Base-by-base conservation (phyloP, 2,888 invertebrate genomes). In the Drosophila cognata region DNA sequence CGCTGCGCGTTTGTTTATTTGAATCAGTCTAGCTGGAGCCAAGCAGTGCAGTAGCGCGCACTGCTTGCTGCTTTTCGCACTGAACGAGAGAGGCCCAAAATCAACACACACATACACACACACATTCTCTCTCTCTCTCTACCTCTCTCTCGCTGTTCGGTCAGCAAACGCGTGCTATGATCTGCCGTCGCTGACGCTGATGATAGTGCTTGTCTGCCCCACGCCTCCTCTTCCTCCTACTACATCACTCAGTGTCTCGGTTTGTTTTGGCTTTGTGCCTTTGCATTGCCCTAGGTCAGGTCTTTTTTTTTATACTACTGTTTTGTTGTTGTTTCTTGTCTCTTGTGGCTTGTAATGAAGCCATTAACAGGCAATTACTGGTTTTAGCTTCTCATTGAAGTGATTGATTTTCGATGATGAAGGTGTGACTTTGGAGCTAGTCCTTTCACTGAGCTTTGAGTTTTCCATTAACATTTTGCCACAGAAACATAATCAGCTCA, bases 281-380 rank as follows among this genome's bases (percentile, higher is more conserved):
- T 74, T 79, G 71, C 71, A 71, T 87, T 87, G 89, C 83, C 87
- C 79, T 89, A 89, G 87, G 87, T 87, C 89, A 89, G 89, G 79
- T 88, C 77, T 86, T 69, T 70, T 69, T 55, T 79, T 64, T 68
- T 73, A 55, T 21, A 46, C 88, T 82, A 71, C 78, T 59, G 77
- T 80, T 53, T 74, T 63, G 58, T 60, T 65, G 66, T 53, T 61
- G 43, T 57, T 57, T 43, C 11, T 57, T 57, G 57, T 71, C 76
- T 72, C 48, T 60, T 63, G 81, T 46, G 63, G 71, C 71, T 76
- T 81, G 79, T 84, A 87, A 87, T 89, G 79, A 89, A 89, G 87
- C 74, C 77, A 87, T 87, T 87, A 87, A 73, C 74, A 33, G 62
- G 43, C 82, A 86, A 84, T 83, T 88, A 70, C 82, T 59, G 36